Base-by-base conservation (phyloP, 2,797 vertebrate species). In the Cephalopachus bancanus region DNA sequence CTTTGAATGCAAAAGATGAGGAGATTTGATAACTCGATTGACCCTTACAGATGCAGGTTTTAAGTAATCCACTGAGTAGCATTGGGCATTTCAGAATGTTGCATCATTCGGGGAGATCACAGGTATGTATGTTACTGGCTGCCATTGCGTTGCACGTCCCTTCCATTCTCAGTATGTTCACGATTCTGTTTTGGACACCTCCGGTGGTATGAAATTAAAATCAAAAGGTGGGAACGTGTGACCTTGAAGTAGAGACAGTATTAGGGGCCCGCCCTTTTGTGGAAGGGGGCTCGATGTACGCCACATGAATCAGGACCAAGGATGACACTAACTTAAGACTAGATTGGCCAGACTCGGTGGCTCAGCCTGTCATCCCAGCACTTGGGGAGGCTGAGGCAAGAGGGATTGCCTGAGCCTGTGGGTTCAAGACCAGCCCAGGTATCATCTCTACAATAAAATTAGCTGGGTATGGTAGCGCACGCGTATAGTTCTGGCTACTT, bases 291-390 rank as follows among this genome's bases (percentile, higher is more conserved):
- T 80, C 53, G 59, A 44, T 93, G 74, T 84, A 83, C 81, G 30
- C 49, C 53, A 5, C 84, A 30, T 89, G 62, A 16, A 37, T 94
- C 17, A 59, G 49, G 19, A 69, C 3, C 5, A 17, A 76, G 87
- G 64, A 80, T 87, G 93, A 89, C 85, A 91, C 51, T 84, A 97
- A 85, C 85, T 80, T 44, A 55, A 91, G 49, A 92, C 64, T 93
- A 76, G 44, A 44, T 44, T 44, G 44, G 4, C 44, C 44, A 7
- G 44, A 4, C 44, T 7, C 44, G 44, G 44, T 44, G 44, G 44
- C 44, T 44, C 44, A 44, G 44, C 44, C 44, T 44, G 4, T 44
- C 4, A 44, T 44, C 44, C 44, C 44, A 44, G 44, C 44, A 44
- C 44, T 44, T 44, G 4, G 44, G 44, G 44, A 44, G 44, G 44